Conservation (phyloP, 2,888 invertebrate genomes). For the Lottia scabra region DNA sequence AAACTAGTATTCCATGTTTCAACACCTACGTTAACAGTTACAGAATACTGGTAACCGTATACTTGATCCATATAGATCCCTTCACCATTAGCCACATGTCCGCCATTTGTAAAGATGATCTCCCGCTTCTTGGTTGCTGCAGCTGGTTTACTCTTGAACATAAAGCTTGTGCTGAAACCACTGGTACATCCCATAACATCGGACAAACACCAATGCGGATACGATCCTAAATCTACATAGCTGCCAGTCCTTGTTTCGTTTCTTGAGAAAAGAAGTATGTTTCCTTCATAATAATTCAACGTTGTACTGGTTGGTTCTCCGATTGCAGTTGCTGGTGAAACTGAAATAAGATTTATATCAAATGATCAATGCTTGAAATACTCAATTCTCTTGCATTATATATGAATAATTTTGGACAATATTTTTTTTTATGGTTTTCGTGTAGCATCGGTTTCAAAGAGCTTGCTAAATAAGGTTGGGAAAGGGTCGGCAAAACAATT, state of each 20-base stretch:
- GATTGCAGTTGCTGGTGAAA: neutral
- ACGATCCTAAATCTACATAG: constrained; percentile 48
- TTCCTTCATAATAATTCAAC: constrained; percentile 42
- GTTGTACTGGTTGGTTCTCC: neutral
- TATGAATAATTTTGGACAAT: too few species aligned
- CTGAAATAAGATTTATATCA: neutral
- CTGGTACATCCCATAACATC: constrained; percentile 51
- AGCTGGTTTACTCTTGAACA: constrained; percentile 41
- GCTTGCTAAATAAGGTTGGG: too few species aligned
- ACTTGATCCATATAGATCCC: constrained; percentile 58
- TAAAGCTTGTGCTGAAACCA: constrained; percentile 54
- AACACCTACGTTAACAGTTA: constrained; percentile 48
- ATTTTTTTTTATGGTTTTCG: too few species aligned
- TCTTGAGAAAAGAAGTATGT: constrained; percentile 21
- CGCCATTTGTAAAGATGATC: constrained; percentile 56
- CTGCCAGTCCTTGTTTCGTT: constrained; percentile 36
- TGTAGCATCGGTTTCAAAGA: too few species aligned
- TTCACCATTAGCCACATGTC: constrained; percentile 52
- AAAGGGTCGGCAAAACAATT: too few species aligned
- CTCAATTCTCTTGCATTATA: too few species aligned
- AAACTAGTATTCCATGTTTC: constrained; percentile 48
- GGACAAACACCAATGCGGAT: constrained; percentile 64
- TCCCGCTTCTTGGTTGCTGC: constrained; percentile 35
- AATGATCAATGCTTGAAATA: too few species aligned
- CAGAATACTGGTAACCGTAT: constrained; percentile 58